Percentiles rank a stretch among this genome's conserved stretches.
These are phyloP conservation scores for Bombus pyrosoma DNA, from an alignment of 1,140 invertebrate genomes.

Conservation along the genomic window DNA sequence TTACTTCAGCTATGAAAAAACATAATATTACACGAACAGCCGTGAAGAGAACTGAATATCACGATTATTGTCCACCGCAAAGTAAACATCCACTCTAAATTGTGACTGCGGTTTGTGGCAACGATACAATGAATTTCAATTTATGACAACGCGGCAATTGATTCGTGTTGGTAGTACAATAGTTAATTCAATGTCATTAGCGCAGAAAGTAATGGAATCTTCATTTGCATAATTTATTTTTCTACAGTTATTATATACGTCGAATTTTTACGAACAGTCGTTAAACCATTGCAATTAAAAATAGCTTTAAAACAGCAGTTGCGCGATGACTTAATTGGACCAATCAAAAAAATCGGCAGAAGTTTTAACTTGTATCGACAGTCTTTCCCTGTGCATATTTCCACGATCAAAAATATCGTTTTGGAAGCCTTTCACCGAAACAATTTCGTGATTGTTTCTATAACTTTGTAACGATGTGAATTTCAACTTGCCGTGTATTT, in stretches of 20 bases:
- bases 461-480: not conserved
- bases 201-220: not conserved
- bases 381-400: not conserved
- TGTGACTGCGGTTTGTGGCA: too few species aligned
- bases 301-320: not conserved
- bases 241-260: too few species aligned
- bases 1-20: too few species aligned
- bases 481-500: not conserved
- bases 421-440: not conserved
- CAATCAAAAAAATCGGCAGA: too few species aligned
- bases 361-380: not conserved
- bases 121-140: not conserved
- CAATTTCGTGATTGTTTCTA: not conserved
- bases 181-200: not conserved
- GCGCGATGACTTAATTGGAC: not conserved
- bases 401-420: not conserved
- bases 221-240: not conserved
- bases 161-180: not conserved
- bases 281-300: not conserved
- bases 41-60: too few species aligned
- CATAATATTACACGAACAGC: not conserved
- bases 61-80: too few species aligned
- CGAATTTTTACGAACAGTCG: not conserved
- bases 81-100: not conserved
- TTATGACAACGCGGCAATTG: not conserved